Conservation (phyloP, 2,113 vertebrate species). For the Xerus inauris region DNA sequence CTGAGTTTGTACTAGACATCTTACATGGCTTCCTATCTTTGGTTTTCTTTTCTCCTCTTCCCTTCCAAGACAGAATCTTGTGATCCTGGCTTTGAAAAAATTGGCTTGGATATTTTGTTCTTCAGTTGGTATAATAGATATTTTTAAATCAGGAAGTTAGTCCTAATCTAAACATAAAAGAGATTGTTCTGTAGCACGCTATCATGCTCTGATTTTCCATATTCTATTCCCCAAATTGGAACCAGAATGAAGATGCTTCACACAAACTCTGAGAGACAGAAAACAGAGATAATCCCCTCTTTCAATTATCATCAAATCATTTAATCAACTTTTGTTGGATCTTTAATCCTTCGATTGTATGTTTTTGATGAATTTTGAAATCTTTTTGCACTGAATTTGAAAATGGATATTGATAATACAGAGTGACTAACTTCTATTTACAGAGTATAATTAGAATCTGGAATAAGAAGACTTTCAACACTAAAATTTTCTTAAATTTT, state of each 20-base stretch:
- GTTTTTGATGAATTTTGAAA: background rate
- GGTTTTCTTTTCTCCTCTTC: background rate
- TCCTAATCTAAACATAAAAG: background rate
- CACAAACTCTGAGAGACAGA: background rate
- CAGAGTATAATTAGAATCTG: background rate
- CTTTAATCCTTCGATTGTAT: background rate
- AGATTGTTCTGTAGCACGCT: background rate
- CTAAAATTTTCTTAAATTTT: background rate
- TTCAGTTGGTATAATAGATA: background rate
- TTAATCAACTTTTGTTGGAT: background rate
- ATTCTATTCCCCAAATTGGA: background rate
- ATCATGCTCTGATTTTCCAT: background rate
- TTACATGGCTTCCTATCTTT: background rate
- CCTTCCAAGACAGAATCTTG: background rate
- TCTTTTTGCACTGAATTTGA: background rate
- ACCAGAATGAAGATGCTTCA: background rate
- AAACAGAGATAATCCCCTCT: background rate
- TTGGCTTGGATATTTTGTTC: background rate
- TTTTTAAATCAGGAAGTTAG: background rate
- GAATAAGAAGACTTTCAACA: background rate
- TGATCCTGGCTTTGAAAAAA: background rate
- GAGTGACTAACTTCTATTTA: background rate
- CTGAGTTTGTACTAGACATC: background rate
- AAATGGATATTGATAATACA: background rate
- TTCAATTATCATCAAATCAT: background rate